Evolutionary conservation across 2,888 invertebrate species (phyloP).

Genomic region (Andrena fulva): DNA sequence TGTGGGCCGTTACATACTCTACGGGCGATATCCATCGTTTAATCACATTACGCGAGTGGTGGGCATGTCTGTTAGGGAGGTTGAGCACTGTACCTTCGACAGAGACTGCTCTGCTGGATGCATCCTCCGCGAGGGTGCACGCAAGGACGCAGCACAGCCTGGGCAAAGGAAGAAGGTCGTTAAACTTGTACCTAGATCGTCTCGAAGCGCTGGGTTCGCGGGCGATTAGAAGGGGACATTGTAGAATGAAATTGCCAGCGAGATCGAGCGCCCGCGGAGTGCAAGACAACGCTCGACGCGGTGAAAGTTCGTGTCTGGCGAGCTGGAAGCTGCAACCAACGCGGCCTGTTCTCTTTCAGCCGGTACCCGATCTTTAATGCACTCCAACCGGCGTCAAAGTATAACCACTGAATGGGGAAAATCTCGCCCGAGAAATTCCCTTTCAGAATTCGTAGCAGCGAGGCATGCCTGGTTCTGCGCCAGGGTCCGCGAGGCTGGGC

Average conservation of each 20-base stretch:
- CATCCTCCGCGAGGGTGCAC: conserved; percentile 86
- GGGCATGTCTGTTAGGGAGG: too few species aligned
- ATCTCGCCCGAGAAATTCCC: not conserved
- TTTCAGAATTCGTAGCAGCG: not conserved
- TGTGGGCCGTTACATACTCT: conserved; percentile 90
- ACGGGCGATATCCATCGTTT: not conserved
- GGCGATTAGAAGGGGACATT: conserved; percentile 6
- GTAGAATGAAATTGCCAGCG: conserved; percentile 3
- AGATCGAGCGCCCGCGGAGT: conserved; percentile 44
- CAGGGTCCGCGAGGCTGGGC: too few species aligned
- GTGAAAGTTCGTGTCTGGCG: conserved; percentile 78
- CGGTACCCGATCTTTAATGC: conserved; percentile 34
- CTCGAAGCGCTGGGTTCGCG: not conserved
- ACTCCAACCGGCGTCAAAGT: conserved; percentile 41
- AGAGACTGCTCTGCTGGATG: conserved; percentile 53
- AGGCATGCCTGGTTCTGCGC: too few species aligned
- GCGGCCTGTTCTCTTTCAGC: conserved; percentile 50
- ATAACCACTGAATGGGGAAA: not conserved
- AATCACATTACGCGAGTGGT: not conserved
- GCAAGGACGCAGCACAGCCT: conserved; percentile 86
- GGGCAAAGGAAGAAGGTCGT: conserved; percentile 82
- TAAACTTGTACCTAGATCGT: not conserved
- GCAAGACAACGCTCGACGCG: conserved; percentile 55
- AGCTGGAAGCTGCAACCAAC: conserved; percentile 56
- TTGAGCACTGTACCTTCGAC: conserved; percentile 61